Conservation (phyloP, 2,888 invertebrate genomes). For the Eugnorisma glareosa region DNA sequence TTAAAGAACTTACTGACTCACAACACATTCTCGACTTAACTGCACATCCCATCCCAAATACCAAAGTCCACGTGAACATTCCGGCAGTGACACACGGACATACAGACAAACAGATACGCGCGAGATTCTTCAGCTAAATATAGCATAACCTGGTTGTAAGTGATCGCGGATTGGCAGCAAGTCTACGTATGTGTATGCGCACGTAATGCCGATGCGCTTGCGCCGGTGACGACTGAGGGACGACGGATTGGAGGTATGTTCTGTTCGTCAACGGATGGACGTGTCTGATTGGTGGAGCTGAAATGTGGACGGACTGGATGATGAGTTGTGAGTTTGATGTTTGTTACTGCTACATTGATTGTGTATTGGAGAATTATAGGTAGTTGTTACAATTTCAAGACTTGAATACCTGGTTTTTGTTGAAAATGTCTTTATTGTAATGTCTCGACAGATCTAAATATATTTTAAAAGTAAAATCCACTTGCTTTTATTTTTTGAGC, state of each 20-base stretch:
- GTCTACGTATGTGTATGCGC: conserved; percentile 54
- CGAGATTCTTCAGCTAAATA: conserved; percentile 71
- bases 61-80: conserved; percentile 46
- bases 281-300: conserved; percentile 8
- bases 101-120: conserved; percentile 42
- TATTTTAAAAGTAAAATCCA: background rate
- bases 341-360: background rate
- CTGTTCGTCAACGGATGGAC: conserved; percentile 15
- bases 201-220: conserved; percentile 54
- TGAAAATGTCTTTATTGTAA: background rate
- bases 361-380: background rate
- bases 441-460: background rate
- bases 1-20: conserved; percentile 3
- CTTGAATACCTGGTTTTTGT: background rate
- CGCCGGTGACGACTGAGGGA: conserved; percentile 49
- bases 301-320: conserved; percentile 8
- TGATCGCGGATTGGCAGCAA: conserved; percentile 66
- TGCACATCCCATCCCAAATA: background rate
- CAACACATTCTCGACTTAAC: conserved; percentile 6
- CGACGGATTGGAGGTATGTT: conserved; percentile 37
- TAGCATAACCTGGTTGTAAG: conserved; percentile 69
- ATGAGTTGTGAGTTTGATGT: background rate
- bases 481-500: no score
- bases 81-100: conserved; percentile 47
- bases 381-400: background rate